Conservation (phyloP, 1,140 invertebrate species). For the Kradibia gibbosae region DNA sequence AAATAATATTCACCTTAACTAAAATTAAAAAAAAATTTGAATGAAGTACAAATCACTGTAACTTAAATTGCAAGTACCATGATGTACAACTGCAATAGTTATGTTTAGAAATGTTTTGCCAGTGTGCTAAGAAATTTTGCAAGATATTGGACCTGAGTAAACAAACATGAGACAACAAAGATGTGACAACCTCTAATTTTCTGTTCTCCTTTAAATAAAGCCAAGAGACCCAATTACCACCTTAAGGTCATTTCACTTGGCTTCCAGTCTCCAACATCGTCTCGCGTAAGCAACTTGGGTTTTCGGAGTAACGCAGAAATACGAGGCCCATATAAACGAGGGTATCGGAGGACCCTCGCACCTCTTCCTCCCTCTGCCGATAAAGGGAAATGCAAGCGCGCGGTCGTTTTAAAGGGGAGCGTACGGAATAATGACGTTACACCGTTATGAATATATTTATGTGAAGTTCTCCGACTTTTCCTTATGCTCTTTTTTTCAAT, state of each 20-base stretch:
- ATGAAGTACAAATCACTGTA: neutral
- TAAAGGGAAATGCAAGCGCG: neutral
- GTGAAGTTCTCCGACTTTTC: neutral
- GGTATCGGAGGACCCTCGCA: neutral
- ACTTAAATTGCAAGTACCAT: neutral
- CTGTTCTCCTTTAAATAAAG: no score
- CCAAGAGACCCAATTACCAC: neutral
- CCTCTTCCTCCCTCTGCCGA: neutral
- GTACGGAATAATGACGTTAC: neutral
- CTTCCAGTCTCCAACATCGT: neutral
- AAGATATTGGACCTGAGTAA: no score
- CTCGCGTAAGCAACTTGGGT: neutral
- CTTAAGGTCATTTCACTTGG: neutral
- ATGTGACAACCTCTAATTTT: no score
- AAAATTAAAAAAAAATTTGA: no score
- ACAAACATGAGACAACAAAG: no score
- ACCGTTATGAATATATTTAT: conserved; percentile 16
- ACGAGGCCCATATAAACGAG: neutral
- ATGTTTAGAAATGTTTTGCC: neutral
- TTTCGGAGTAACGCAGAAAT: neutral
- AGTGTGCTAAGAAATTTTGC: neutral
- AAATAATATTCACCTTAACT: no score
- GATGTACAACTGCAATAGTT: neutral
- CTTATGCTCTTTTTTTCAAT: conserved; percentile 11
- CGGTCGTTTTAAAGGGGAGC: conserved; percentile 15